Conservation (phyloP, 2,113 vertebrate species). For the Vireo altiloquus region DNA sequence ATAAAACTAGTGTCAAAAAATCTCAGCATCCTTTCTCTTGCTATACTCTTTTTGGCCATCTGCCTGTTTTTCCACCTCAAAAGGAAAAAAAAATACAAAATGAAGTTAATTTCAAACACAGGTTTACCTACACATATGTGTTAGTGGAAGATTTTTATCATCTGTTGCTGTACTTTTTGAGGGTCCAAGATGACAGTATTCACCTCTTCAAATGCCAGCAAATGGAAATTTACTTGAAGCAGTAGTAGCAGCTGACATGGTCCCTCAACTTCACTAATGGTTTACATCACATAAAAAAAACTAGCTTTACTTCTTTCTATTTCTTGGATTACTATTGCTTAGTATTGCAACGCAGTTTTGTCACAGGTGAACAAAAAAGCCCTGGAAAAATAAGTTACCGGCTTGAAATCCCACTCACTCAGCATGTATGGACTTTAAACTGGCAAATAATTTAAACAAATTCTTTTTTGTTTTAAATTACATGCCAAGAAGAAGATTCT, state of each 20-base stretch:
- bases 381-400: constrained; percentile 29
- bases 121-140: constrained; percentile 2
- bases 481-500: neutral
- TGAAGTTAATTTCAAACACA: constrained; percentile 10
- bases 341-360: constrained; percentile 15
- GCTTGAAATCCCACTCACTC: constrained; percentile 29
- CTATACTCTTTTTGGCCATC: constrained; percentile 58
- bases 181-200: constrained; percentile 22
- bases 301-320: constrained; percentile 40
- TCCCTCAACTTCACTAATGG: constrained; percentile 59
- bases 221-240: constrained; percentile 32
- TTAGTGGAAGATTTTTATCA: constrained; percentile 37
- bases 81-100: constrained; percentile 50
- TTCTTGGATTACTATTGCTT: constrained; percentile 35
- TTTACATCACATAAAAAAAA: constrained; percentile 39
- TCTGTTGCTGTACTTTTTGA: constrained; percentile 53
- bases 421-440: constrained; percentile 10
- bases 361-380: constrained; percentile 31
- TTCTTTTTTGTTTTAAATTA: neutral
- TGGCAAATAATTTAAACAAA: constrained; percentile 32
- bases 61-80: constrained; percentile 48
- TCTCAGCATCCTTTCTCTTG: neutral
- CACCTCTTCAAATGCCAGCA: constrained; percentile 66
- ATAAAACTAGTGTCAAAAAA: constrained; percentile 45
- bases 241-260: constrained; percentile 67